Evolutionary conservation across 30 jellyfish, hydroid and myxozoan species (phyloP).

Genomic region (Chrysaora quinquecirrha): DNA sequence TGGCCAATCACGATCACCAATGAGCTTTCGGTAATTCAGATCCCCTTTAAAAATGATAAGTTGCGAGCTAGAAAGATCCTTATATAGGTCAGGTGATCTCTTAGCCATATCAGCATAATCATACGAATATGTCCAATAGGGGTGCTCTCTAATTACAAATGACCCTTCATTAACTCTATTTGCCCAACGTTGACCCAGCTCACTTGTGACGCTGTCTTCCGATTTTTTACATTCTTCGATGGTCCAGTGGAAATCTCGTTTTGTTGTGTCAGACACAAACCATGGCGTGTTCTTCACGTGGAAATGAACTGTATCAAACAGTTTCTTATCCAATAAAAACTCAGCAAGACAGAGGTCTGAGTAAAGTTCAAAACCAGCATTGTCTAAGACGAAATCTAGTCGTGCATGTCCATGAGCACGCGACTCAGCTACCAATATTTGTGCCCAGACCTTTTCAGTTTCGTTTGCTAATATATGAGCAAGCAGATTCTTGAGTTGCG

Average conservation of each 20-base stretch:
- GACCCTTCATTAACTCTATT: slow-evolving; percentile 74
- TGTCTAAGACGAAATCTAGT: slow-evolving; percentile 84
- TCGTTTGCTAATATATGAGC: slow-evolving; percentile 87
- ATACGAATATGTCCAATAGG: slow-evolving; percentile 86
- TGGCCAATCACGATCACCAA: slow-evolving; percentile 95
- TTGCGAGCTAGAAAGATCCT: slow-evolving; percentile 65
- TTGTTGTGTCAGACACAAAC: slow-evolving; percentile 95
- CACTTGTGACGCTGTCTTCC: slow-evolving; percentile 51
- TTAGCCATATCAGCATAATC: slow-evolving; percentile 84
- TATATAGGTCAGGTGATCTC: slow-evolving; percentile 73
- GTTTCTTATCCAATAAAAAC: slow-evolving; percentile 73
- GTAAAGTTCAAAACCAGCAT: slow-evolving; percentile 94
- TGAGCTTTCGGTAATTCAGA: slow-evolving; percentile 86
- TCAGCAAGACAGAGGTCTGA: slow-evolving; percentile 96
- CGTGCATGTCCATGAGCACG: slow-evolving; percentile 77
- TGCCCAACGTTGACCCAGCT: slow-evolving; percentile 84
- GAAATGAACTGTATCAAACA: slow-evolving; percentile 74
- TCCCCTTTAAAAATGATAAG: slow-evolving; percentile 94
- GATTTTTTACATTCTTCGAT: slow-evolving; percentile 81
- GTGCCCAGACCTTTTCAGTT: slow-evolving; percentile 85
- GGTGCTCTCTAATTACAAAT: slow-evolving; percentile 71
- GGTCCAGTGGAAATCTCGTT: slow-evolving; percentile 85
- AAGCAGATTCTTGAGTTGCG: slow-evolving; percentile 74
- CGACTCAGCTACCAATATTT: slow-evolving; percentile 51
- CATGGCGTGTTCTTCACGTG: slow-evolving; percentile 97